Evolutionary conservation across 1,140 invertebrate species (phyloP), one percentile per base, ranked within the genome.

Genomic region (Nephotettix cincticeps): DNA sequence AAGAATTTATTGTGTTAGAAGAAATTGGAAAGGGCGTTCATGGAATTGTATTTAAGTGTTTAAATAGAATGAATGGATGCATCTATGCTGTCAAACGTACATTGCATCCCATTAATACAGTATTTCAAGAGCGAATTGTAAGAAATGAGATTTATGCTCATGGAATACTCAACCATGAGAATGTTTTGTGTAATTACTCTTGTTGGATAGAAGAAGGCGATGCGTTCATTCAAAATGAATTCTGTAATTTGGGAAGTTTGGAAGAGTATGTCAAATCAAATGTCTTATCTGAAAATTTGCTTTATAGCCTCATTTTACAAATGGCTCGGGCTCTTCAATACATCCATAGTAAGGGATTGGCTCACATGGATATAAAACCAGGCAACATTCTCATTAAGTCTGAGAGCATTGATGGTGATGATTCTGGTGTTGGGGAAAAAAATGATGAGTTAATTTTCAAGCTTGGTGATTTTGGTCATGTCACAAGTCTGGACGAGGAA

Each of bases 161-260:
- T 79, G 94, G 94, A 0, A 93, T 95, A 13, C 82, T 97, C 1
- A 92, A 88, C 1, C 94, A 96, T 78, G 89, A 92, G 65, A 92
- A 97, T 78, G 91, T 97, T 17, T 94, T 97, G 0, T 86, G 93
- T 51, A 97, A 97, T 77, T 96, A 94, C 81, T 95, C 93, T 0
- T 93, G 94, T 0, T 97, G 95, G 95, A 92, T 93, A 29, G 95
- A 97, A 77, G 89, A 95, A 77, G 91, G 94, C 78, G 92, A 95
- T 77, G 94, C 97, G 91, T 90, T 93, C 45, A 96, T 96, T 70
- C 95, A 97, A 80, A 96, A 94, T 77, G 94, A 97, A 79, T 96
- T 91, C 79, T 97, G 95, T 76, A 94, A 95, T 79, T 93, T 93
- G n/a, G 94, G 94, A 21, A 94, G 91, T 72, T 80, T 96, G 23